Percentiles rank a stretch among this genome's conserved stretches.
phyloP scores from a whole-genome alignment of 2,797 vertebrate species.

The Myotis planiceps region DNA sequence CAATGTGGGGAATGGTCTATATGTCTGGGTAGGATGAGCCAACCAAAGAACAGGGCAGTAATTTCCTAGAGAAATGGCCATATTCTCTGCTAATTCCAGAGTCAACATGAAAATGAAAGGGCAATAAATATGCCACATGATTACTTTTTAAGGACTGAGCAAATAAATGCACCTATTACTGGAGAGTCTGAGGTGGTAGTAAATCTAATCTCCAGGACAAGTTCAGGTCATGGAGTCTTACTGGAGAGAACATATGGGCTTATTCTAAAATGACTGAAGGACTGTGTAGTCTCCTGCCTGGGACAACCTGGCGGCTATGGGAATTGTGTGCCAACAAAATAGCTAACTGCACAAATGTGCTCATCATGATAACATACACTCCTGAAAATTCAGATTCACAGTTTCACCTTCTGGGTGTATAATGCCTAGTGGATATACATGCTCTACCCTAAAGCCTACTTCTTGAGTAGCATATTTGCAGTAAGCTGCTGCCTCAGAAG shows the following conservation, averaged over 20 bases:
- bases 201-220: constrained; percentile 1
- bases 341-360: constrained; percentile 1
- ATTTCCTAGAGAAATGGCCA: constrained; percentile 23
- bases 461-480: constrained; percentile 50
- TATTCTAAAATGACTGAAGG: constrained; percentile 27
- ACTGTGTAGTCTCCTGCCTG: background rate
- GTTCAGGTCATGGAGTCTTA: background rate
- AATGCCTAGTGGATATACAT: constrained; percentile 44
- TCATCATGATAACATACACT: constrained; percentile 38
- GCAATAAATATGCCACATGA: background rate
- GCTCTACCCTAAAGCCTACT: constrained; percentile 37
- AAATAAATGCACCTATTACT: background rate
- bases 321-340: constrained; percentile 6
- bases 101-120: background rate
- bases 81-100: constrained; percentile 60
- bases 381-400: constrained; percentile 38
- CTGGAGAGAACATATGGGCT: background rate
- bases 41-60: background rate
- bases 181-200: background rate
- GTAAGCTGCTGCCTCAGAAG: constrained; percentile 55
- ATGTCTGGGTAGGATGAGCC: constrained; percentile 25
- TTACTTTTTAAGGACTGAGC: background rate
- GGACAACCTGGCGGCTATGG: background rate
- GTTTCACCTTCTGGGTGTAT: constrained; percentile 55
- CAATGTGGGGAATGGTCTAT: constrained; percentile 13